These are phyloP conservation scores for Penaeus indicus DNA, from an alignment of 1,140 invertebrate species.

Conservation along the genomic window DNA sequence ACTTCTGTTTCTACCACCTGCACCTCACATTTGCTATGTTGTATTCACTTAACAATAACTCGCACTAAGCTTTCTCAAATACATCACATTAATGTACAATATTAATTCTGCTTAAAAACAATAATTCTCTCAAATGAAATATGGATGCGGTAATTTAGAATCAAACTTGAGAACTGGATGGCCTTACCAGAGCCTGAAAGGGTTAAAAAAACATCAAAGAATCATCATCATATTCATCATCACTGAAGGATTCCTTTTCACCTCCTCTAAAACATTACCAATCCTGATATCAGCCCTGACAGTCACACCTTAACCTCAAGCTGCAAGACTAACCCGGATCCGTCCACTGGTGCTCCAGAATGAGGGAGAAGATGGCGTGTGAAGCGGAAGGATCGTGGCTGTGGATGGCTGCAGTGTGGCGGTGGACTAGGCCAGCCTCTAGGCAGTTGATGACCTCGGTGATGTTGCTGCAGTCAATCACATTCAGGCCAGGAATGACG, in stretches of 20 bases:
- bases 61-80: too few relatives aligned
- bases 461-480: constrained; percentile 71
- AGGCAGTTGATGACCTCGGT: constrained; percentile 73
- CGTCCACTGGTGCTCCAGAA: constrained; percentile 65
- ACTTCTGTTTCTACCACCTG: too few relatives aligned
- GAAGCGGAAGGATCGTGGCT: constrained; percentile 72
- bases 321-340: constrained; percentile 50
- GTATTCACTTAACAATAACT: too few relatives aligned
- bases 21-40: too few relatives aligned
- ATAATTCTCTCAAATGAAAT: too few relatives aligned
- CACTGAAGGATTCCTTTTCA: neutral
- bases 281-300: neutral
- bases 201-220: too few relatives aligned
- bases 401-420: constrained; percentile 72
- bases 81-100: too few relatives aligned
- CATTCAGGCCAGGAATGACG: constrained; percentile 70
- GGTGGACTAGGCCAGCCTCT: constrained; percentile 70
- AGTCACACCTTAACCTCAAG: neutral
- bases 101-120: too few relatives aligned
- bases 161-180: too few relatives aligned
- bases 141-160: too few relatives aligned
- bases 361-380: constrained; percentile 72
- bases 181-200: too few relatives aligned
- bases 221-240: too few relatives aligned
- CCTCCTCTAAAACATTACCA: neutral